A percentile compares a stretch with the other conserved stretches of the same genome.
These are phyloP conservation scores for Zaprionus taronus DNA, from an alignment of 1,140 invertebrate genomes.

Conservation along the genomic window DNA sequence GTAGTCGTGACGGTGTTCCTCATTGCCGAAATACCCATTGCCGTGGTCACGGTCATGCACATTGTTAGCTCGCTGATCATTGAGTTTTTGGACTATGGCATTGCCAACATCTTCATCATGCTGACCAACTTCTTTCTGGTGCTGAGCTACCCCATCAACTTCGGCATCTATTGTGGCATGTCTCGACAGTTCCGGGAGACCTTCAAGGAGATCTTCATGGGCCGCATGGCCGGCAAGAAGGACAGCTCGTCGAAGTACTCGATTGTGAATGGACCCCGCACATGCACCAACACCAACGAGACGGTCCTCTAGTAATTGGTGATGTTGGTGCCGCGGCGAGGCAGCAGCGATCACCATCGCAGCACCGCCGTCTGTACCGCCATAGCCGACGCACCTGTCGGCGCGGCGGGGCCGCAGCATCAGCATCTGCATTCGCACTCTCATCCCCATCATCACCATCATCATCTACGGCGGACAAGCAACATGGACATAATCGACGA, in stretches of 20 bases:
- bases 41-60: slow-evolving; percentile 93
- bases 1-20: slow-evolving; percentile 96
- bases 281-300: slow-evolving; percentile 93
- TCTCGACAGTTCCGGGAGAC: slow-evolving; percentile 96
- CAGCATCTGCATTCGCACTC: slow-evolving; percentile 45
- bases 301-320: slow-evolving; percentile 89
- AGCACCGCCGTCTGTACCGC: slow-evolving; percentile 48
- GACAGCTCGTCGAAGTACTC: slow-evolving; percentile 91
- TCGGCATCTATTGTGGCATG: slow-evolving; percentile 98
- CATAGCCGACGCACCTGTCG: slow-evolving; percentile 14
- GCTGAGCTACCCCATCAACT: slow-evolving; percentile 96
- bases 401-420: slow-evolving; percentile 14
- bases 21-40: slow-evolving; percentile 95
- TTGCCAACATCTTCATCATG: slow-evolving; percentile 93
- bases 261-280: slow-evolving; percentile 91
- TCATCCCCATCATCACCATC: slow-evolving; percentile 17
- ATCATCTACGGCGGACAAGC: slow-evolving; percentile 62
- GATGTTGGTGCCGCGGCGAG: slow-evolving; percentile 77
- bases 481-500: slow-evolving; percentile 69
- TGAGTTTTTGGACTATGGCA: slow-evolving; percentile 91
- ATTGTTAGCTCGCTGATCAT: slow-evolving; percentile 91
- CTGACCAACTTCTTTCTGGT: slow-evolving; percentile 96
- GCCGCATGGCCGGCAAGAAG: slow-evolving; percentile 86
- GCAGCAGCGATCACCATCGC: slow-evolving; percentile 70
- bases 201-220: slow-evolving; percentile 94